Evolutionary conservation across 92 coral and sea anemone species (phyloP).

Genomic region (Porites rus): DNA sequence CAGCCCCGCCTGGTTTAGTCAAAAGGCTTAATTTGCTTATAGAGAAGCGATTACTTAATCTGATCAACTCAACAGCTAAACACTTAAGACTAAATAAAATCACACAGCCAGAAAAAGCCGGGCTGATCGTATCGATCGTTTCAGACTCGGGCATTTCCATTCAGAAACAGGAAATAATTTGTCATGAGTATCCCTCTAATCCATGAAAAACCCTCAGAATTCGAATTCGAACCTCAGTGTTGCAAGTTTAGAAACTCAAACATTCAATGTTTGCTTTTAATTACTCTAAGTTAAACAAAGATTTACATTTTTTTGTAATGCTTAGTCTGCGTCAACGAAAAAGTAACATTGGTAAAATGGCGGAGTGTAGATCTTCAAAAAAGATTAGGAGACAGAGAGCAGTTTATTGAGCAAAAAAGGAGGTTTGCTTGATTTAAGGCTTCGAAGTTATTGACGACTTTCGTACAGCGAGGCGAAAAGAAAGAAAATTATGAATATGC

Average conservation of each 20-base stretch:
- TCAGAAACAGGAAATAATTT: not conserved
- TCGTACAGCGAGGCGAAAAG: not conserved
- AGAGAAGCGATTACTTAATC: not conserved
- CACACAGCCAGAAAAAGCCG: not conserved
- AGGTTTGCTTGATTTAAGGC: not conserved
- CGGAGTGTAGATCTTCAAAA: not conserved
- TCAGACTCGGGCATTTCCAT: not conserved
- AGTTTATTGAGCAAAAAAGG: not conserved
- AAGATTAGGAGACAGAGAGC: not conserved
- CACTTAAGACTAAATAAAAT: not conserved
- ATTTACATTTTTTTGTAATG: slow-evolving; percentile 7
- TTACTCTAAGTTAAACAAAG: not conserved
- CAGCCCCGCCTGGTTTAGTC: not conserved
- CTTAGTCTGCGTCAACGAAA: not conserved
- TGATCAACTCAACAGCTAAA: not conserved
- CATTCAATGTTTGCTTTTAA: slow-evolving; percentile 3
- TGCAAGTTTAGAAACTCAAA: no score
- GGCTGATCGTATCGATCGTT: not conserved
- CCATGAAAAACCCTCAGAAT: no score
- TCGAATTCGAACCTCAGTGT: no score
- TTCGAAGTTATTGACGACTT: not conserved
- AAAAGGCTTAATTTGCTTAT: not conserved
- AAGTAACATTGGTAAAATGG: no score
- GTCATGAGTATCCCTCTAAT: not conserved
- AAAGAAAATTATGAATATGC: not conserved